Percentiles rank a stretch among this genome's conserved stretches.
Conservation (phyloP, 1,140 invertebrate genomes). For the Drosophila nasuta region DNA sequence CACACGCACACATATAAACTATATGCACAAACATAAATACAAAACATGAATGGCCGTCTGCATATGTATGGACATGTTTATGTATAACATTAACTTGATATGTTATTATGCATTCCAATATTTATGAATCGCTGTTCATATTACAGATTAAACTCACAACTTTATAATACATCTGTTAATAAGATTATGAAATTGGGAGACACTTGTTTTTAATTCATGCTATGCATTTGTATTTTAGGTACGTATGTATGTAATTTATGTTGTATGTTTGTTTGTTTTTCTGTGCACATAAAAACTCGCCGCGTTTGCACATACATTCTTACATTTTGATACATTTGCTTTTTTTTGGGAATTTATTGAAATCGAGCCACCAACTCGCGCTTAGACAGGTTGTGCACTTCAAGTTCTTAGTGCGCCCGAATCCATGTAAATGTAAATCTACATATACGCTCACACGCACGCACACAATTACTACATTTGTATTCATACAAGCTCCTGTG, state of each 20-base stretch:
- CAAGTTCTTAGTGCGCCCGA: background rate
- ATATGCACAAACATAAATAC: background rate
- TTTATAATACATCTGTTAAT: background rate
- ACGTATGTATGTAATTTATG: background rate
- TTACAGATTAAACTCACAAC: background rate
- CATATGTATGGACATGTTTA: background rate
- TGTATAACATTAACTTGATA: background rate
- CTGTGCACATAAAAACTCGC: background rate
- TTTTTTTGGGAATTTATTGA: conserved; percentile 1
- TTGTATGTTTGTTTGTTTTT: background rate
- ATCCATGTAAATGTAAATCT: background rate
- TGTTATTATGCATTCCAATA: background rate
- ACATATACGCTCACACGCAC: background rate
- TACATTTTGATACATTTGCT: background rate
- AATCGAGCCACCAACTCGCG: conserved; percentile 5
- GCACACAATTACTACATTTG: background rate
- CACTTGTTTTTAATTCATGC: background rate
- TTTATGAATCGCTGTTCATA: background rate
- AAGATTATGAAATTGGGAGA: background rate
- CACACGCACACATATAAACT: too few species aligned
- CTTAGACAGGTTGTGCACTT: background rate
- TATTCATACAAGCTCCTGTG: background rate
- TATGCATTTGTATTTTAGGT: conserved; percentile 16
- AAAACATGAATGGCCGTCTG: background rate
- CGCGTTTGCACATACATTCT: background rate